Evolutionary conservation across 2,888 invertebrate genomes (phyloP).

Genomic region (Oxycera nigricornis): DNA sequence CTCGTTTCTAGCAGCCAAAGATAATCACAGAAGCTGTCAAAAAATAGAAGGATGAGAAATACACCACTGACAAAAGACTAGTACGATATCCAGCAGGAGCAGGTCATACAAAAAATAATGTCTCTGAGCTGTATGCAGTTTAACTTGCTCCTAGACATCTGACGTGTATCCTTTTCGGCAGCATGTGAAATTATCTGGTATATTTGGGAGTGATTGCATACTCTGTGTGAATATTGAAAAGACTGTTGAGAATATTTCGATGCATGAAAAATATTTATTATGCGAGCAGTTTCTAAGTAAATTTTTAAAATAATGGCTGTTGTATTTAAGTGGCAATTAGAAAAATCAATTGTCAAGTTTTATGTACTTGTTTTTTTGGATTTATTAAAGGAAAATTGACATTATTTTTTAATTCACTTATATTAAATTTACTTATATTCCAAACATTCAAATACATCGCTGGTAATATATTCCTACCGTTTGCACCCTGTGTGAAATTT

Average conservation of each 20-base stretch:
- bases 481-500: constrained; percentile 12
- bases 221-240: too few species aligned
- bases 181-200: not conserved
- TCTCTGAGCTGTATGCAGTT: not conserved
- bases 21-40: constrained; percentile 46
- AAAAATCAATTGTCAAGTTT: too few species aligned
- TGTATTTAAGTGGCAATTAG: too few species aligned
- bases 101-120: not conserved
- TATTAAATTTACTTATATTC: not conserved
- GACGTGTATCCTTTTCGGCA: not conserved
- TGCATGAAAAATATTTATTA: not conserved
- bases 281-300: too few species aligned
- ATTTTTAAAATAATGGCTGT: too few species aligned
- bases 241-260: too few species aligned
- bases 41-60: constrained; percentile 44
- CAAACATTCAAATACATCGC: not conserved
- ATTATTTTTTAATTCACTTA: not conserved
- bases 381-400: too few species aligned
- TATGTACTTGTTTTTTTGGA: too few species aligned
- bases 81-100: not conserved
- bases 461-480: constrained; percentile 5
- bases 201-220: too few species aligned
- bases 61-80: constrained; percentile 31
- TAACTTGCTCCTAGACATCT: not conserved
- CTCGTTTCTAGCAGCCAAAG: constrained; percentile 38